Evolutionary conservation across 1,140 invertebrate genomes (phyloP), one percentile per base, ranked within the genome.

Genomic region (Acromyrmex heyeri): DNA sequence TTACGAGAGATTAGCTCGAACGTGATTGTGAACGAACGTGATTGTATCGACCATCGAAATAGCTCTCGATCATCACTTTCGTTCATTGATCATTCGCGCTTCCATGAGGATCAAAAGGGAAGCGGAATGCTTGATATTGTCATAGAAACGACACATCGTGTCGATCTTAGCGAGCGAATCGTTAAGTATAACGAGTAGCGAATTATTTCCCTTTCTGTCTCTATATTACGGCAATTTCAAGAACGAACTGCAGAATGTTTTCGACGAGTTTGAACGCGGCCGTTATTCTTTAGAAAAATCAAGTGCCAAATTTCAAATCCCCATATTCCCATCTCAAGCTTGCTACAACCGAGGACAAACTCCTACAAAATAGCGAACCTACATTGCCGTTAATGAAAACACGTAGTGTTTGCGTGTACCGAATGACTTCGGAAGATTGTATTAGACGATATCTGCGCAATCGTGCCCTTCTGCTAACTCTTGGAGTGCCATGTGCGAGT

Each of bases 31-130:
- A 38, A 69, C 86, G 89, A 91, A 88, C 69, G 89, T 87, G 89
- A 87, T 70, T 14, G 79, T 38, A 87, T 89, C 70, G 88, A 90
- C 69, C 81, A 76, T 38, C 34, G 38, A 14, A 57, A 21, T 50
- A 34, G 65, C 16, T 57, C 79, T 90, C 75, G 89, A 90, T 90
- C 88, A 76, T 90, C 88, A 77, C 70, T 87, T 88, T 90, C 70
- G 86, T 90, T 72, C 77, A 69, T 48, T 38, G 48, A 65, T 87
- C 53, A 55, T 81, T 44, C 30, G 59, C 75, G 81, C 86, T 86
- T 87, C 57, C 69, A 65, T 12, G 75, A 44, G 82, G n/a, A 89
- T 65, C 38, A 88, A 65, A 57, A 12, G 72, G 38, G 27, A 67
- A 78, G 86, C 55, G 59, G 61, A 55, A 65, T 81, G 83, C 61